Evolutionary conservation across 2,888 invertebrate genomes (phyloP), one percentile per base, ranked within the genome.

Genomic region (Lasiommata megera): DNA sequence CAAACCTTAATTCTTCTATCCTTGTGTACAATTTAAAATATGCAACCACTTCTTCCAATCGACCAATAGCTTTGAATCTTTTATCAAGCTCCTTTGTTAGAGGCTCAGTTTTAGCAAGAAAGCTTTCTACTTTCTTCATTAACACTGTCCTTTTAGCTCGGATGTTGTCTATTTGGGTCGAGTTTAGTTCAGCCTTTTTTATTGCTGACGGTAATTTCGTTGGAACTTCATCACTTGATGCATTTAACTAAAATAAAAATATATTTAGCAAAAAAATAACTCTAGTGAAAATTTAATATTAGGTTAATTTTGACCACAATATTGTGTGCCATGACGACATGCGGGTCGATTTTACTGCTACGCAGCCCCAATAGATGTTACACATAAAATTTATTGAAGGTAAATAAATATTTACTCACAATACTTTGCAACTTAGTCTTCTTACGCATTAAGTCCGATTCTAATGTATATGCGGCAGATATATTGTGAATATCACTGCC

Each of bases 1-100:
- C 54, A 38, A 29, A 95, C 95, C 95, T 94, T 53, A 96, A 84
- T 64, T 94, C 93, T 73, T 96, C 94, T 67, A 96, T 92, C 71
- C 92, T 93, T 71, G 94, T 93, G 66, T 95, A 90, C 41, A 95
- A 92, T 71, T 92, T 93, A 56, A 96, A 80, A 79, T 96, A 96
- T 40, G 92, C 80, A 12, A 95, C 82, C 55, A 93, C 92, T 61
- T 92, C 90, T 65, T 93, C 87, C 1, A 95, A 75, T 69, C 92
- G 92, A 34, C 77, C 77, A 38, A 92, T 84, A 1, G 93, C 82
- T 66, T 86, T 79, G 67, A 86, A 85, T 47, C 82, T 73, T 56
- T 77, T 82, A 58, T 87, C 79, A 29, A 93, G 73, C 68, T 92
- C 90, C 23, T 70, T 69, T 48, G 85, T 74, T 18, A 93, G 76